Conservation (phyloP, 37 sponge, comb jelly and placozoan species). For the Tethya wilhelma region DNA sequence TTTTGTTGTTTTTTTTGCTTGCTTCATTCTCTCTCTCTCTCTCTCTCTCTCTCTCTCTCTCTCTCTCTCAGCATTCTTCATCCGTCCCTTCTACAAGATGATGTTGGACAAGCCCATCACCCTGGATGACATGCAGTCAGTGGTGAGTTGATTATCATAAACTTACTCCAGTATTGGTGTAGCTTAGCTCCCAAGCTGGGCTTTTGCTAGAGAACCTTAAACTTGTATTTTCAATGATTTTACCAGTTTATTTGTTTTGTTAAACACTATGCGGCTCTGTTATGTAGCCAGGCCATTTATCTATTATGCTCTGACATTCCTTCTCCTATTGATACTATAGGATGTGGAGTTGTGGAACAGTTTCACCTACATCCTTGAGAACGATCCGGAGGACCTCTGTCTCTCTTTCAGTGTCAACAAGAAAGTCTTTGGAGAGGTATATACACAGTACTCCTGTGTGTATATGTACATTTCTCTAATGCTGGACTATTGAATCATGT, state of each 20-base stretch:
- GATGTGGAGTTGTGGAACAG: constrained; percentile 92
- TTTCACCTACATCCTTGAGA: constrained; percentile 91
- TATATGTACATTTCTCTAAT: neutral
- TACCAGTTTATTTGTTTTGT: neutral
- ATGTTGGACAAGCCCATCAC: constrained; percentile 83
- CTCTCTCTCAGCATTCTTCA: constrained; percentile 88
- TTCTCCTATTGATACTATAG: constrained; percentile 23
- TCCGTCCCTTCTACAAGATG: constrained; percentile 99
- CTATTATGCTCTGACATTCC: no score
- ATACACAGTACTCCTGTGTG: neutral
- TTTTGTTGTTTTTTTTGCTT: neutral
- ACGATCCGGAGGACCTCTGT: constrained; percentile 94
- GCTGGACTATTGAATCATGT: neutral
- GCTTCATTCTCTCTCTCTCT: neutral
- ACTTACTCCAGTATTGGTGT: no score
- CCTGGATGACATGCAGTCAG: constrained; percentile 94
- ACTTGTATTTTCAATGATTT: neutral
- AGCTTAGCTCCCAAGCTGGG: no score
- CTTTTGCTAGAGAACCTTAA: no score
- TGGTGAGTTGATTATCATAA: constrained; percentile 59
- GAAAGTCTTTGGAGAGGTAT: constrained; percentile 87
- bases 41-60: neutral
- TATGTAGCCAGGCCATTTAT: no score
- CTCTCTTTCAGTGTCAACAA: constrained; percentile 83
- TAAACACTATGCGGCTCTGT: no score